Conservation (phyloP, 2,888 invertebrate species). For the Chirona hameri region DNA sequence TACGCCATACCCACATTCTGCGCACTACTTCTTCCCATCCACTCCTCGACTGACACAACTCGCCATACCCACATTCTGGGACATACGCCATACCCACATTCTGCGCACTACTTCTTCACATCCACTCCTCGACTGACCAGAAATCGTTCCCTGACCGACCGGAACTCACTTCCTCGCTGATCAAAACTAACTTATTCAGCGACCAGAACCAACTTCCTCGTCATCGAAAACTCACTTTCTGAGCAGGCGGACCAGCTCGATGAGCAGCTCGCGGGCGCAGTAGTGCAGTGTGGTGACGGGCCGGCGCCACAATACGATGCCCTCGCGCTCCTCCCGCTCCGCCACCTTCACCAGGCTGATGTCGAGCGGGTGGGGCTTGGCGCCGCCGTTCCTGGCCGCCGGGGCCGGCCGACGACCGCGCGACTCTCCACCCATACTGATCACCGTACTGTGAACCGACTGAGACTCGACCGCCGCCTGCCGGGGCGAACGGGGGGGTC, state of each 20-base stretch:
- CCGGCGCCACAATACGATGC: slow-evolving; percentile 73
- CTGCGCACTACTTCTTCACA: no score
- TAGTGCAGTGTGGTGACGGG: slow-evolving; percentile 76
- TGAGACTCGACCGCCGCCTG: background rate
- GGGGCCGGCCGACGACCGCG: background rate
- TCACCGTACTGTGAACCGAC: background rate
- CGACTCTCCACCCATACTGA: background rate
- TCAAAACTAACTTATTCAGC: no score
- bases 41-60: no score
- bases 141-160: background rate
- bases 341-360: slow-evolving; percentile 35
- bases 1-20: no score
- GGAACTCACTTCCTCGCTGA: background rate
- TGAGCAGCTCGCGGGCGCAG: slow-evolving; percentile 65
- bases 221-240: background rate
- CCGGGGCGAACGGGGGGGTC: background rate
- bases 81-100: no score
- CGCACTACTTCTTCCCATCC: no score
- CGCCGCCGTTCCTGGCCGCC: background rate
- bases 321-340: slow-evolving; percentile 38
- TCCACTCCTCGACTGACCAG: no score
- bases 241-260: background rate
- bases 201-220: background rate
- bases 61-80: no score
- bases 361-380: background rate